Percentiles rank a stretch among this genome's conserved stretches.
phyloP scores from a whole-genome alignment of 2,113 vertebrate species.

The Fregata magnificens region DNA sequence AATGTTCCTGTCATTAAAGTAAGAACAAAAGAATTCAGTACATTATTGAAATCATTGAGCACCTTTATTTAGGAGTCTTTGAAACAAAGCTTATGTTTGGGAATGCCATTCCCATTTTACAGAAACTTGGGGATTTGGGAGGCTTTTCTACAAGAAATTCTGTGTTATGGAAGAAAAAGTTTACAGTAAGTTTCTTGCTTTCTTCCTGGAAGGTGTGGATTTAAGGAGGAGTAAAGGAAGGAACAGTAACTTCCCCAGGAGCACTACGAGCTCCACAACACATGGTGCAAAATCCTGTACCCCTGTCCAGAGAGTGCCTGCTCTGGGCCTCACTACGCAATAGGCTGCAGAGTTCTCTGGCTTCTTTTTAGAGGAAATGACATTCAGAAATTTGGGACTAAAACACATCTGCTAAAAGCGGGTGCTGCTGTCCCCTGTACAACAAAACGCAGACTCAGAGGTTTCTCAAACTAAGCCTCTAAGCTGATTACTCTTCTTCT shows the following conservation, averaged over 20 bases:
- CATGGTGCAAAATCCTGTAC: not conserved
- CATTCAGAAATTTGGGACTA: not conserved
- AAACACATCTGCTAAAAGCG: not conserved
- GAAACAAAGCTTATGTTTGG: not conserved
- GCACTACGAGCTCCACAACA: not conserved
- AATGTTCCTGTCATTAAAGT: conserved; percentile 63
- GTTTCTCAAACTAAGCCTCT: not conserved
- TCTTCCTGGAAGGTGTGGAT: not conserved
- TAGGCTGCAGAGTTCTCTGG: not conserved
- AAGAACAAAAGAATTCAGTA: not conserved
- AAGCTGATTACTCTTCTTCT: not conserved
- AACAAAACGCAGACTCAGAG: not conserved
- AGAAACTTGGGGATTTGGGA: not conserved
- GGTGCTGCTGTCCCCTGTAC: not conserved
- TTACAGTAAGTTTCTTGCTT: not conserved
- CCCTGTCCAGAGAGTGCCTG: not conserved
- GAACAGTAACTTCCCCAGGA: not conserved
- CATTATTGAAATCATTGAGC: not conserved
- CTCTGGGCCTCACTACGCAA: not conserved
- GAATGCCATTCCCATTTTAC: not conserved
- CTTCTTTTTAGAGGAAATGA: not conserved
- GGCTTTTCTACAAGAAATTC: not conserved
- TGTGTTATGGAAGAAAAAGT: not conserved
- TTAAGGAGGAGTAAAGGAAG: not conserved
- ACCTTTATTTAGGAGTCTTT: not conserved